Percentiles rank a stretch among this genome's conserved stretches.
Conservation (phyloP, 2,797 vertebrate species). For the Eleutherodactylus coqui region DNA sequence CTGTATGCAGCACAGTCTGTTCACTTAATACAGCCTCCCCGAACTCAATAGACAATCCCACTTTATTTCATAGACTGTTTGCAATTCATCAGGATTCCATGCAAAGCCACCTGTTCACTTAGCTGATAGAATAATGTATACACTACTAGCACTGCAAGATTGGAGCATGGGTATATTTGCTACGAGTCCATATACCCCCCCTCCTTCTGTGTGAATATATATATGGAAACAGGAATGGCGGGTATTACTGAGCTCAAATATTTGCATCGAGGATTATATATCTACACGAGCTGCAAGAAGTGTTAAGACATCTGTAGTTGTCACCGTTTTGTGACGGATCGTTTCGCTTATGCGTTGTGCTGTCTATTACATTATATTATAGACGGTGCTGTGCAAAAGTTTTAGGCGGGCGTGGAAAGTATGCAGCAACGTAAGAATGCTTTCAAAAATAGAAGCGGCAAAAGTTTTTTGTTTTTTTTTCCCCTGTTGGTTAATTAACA, state of each 20-base stretch:
- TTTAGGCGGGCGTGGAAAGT: too few species aligned
- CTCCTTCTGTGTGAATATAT: slow-evolving; percentile 22
- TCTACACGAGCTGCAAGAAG: not conserved
- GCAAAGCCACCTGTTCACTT: slow-evolving; percentile 44
- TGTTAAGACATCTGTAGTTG: not conserved
- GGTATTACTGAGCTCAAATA: slow-evolving; percentile 15
- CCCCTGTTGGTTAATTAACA: too few species aligned
- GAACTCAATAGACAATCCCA: slow-evolving; percentile 34
- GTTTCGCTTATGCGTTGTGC: too few species aligned
- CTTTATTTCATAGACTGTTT: slow-evolving; percentile 55
- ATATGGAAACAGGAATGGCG: not conserved
- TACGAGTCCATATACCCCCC: not conserved
- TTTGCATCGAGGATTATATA: slow-evolving; percentile 17
- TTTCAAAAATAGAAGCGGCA: too few species aligned
- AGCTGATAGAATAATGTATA: slow-evolving; percentile 49
- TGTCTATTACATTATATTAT: too few species aligned
- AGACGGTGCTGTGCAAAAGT: too few species aligned
- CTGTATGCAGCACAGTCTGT: slow-evolving; percentile 34
- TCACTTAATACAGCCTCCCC: slow-evolving; percentile 29
- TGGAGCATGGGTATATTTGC: slow-evolving; percentile 37
- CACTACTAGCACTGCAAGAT: slow-evolving; percentile 6
- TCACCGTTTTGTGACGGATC: not conserved
- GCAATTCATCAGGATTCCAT: slow-evolving; percentile 48
- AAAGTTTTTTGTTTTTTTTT: too few species aligned
- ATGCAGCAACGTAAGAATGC: too few species aligned